Evolutionary conservation across 2,888 invertebrate species (phyloP).

Genomic region (Mystacides longicornis): DNA sequence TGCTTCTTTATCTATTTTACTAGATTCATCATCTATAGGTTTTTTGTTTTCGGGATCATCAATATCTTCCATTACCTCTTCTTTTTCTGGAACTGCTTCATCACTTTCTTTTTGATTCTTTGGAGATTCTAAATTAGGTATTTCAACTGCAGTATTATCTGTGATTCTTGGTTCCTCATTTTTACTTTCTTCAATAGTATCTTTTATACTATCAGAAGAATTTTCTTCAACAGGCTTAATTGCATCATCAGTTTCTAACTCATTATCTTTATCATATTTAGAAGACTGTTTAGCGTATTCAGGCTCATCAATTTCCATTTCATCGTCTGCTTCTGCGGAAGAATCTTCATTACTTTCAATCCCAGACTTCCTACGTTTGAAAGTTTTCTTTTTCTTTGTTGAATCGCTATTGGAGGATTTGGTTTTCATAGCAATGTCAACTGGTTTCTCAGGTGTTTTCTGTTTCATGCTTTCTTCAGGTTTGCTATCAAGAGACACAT

Average conservation of each 20-base stretch:
- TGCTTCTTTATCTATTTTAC: background rate
- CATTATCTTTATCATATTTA: slow-evolving; percentile 20
- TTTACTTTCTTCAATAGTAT: background rate
- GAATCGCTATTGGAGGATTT: slow-evolving; percentile 18
- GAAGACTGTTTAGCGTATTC: slow-evolving; percentile 34
- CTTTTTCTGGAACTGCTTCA: background rate
- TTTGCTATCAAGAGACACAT: slow-evolving; percentile 4
- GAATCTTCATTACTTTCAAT: slow-evolving; percentile 53
- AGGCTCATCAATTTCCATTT: slow-evolving; percentile 58
- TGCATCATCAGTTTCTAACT: background rate
- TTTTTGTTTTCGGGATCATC: background rate
- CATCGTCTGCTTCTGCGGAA: slow-evolving; percentile 59
- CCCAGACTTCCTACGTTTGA: slow-evolving; percentile 35
- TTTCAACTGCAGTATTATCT: background rate
- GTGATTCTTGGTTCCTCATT: background rate
- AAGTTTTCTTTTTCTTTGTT: slow-evolving; percentile 30
- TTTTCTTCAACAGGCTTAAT: background rate
- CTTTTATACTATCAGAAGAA: background rate
- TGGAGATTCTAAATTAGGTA: background rate
- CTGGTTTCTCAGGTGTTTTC: slow-evolving; percentile 31
- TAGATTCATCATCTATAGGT: background rate
- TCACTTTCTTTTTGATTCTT: background rate
- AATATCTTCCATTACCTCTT: background rate
- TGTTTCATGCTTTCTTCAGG: slow-evolving; percentile 1
- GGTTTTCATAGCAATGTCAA: slow-evolving; percentile 28